Percentiles rank a stretch among this genome's conserved stretches.
Conservation (phyloP, 2,888 invertebrate species). For the Beris chalybata region DNA sequence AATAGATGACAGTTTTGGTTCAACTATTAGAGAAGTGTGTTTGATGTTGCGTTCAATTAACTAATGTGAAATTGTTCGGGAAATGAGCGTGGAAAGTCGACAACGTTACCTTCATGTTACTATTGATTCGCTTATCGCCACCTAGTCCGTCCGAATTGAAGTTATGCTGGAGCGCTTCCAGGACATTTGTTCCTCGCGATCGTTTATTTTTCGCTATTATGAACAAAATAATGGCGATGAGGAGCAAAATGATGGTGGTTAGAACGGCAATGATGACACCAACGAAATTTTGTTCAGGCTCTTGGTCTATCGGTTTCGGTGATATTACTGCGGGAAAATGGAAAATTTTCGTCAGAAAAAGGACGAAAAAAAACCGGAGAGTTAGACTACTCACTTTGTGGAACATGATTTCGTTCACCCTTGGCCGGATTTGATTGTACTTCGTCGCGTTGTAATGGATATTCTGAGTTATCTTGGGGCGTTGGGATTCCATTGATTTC, state of each 20-base stretch:
- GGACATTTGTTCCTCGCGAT: constrained; percentile 54
- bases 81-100: neutral
- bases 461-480: constrained; percentile 61
- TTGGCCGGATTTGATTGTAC: constrained; percentile 64
- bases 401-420: constrained; percentile 58
- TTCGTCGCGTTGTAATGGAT: constrained; percentile 70
- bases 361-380: constrained; percentile 7
- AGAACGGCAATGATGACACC: constrained; percentile 71
- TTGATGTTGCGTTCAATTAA: constrained; percentile 10
- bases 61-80: constrained; percentile 4
- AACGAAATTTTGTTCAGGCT: constrained; percentile 63
- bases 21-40: constrained; percentile 35
- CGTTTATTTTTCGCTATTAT: constrained; percentile 69
- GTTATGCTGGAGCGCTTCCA: constrained; percentile 57
- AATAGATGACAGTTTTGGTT: constrained; percentile 43
- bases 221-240: constrained; percentile 70
- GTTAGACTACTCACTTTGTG: constrained; percentile 48
- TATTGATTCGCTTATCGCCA: constrained; percentile 57
- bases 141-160: constrained; percentile 56
- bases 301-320: constrained; percentile 61
- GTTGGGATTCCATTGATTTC: constrained; percentile 56
- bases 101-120: constrained; percentile 55
- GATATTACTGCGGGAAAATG: constrained; percentile 49
- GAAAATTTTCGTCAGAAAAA: constrained; percentile 9
- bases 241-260: constrained; percentile 71